phyloP scores from a whole-genome alignment of 64 coral and sea anemone genomes.

The Pocillopora verrucosa region DNA sequence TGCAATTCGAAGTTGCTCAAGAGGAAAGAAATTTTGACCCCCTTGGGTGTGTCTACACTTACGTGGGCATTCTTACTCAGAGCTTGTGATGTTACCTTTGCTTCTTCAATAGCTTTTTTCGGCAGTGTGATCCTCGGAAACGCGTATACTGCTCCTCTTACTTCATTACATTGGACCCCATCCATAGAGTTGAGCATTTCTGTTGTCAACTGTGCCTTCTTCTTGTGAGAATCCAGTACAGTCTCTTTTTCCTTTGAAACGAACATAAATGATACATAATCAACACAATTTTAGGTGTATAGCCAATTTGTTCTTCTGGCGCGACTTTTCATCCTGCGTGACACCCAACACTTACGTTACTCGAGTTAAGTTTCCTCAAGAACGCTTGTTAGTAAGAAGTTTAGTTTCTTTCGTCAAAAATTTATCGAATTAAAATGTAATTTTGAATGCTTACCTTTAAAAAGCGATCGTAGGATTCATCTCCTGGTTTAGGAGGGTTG shows the following conservation, averaged over 20 bases:
- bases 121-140: slow-evolving; percentile 70
- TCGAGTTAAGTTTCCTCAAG: too few species aligned
- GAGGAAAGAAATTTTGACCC: too few species aligned
- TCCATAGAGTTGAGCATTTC: slow-evolving; percentile 54
- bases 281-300: background rate
- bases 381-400: too few species aligned
- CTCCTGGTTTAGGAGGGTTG: slow-evolving; percentile 64
- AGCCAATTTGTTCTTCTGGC: too few species aligned
- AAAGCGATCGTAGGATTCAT: slow-evolving; percentile 70
- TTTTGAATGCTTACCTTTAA: slow-evolving; percentile 35
- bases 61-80: background rate
- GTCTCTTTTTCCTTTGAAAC: slow-evolving; percentile 30
- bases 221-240: slow-evolving; percentile 39
- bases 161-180: slow-evolving; percentile 56
- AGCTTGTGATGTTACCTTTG: slow-evolving; percentile 38
- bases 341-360: too few species aligned
- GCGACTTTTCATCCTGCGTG: too few species aligned
- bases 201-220: slow-evolving; percentile 53
- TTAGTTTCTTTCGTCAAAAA: too few species aligned
- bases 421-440: too few species aligned
- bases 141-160: slow-evolving; percentile 67
- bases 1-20: too few species aligned
- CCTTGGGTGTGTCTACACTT: too few species aligned
- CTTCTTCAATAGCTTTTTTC: slow-evolving; percentile 50
- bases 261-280: background rate